phyloP scores from a whole-genome alignment of 2,888 invertebrate species.

The Iselma pallidipennis region DNA sequence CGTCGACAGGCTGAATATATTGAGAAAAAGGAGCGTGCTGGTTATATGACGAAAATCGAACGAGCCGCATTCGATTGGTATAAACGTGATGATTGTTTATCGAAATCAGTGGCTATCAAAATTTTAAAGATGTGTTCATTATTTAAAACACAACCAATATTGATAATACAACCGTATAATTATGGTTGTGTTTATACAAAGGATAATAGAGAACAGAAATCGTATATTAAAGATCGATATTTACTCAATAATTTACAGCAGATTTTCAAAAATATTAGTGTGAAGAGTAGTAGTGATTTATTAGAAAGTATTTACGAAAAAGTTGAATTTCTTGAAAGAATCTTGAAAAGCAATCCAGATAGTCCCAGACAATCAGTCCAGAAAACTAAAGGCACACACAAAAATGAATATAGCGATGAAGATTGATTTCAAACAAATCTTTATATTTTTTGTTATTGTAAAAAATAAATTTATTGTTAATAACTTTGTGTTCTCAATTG shows the following conservation, averaged over 20 bases:
- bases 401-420: too few relatives aligned
- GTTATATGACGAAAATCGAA: conserved; percentile 15
- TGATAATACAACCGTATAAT: conserved; percentile 18
- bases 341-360: neutral
- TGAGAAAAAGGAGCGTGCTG: conserved; percentile 11
- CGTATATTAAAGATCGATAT: conserved; percentile 9
- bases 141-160: neutral
- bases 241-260: conserved; percentile 8
- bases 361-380: too few relatives aligned
- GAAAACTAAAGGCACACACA: too few relatives aligned
- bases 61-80: neutral
- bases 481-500: too few relatives aligned
- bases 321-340: neutral
- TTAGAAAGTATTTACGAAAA: conserved; percentile 1
- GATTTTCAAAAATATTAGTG: conserved; percentile 10
- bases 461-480: too few relatives aligned
- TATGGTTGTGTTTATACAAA: conserved; percentile 12
- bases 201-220: conserved; percentile 8
- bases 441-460: too few relatives aligned
- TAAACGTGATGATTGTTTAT: neutral
- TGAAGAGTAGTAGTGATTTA: neutral
- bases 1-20: conserved; percentile 14
- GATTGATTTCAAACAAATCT: too few relatives aligned
- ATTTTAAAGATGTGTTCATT: neutral
- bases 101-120: neutral